Percentiles rank a stretch among this genome's conserved stretches.
Conservation (phyloP, 2,797 vertebrate genomes). For the Melanotaenia pygmaea region DNA sequence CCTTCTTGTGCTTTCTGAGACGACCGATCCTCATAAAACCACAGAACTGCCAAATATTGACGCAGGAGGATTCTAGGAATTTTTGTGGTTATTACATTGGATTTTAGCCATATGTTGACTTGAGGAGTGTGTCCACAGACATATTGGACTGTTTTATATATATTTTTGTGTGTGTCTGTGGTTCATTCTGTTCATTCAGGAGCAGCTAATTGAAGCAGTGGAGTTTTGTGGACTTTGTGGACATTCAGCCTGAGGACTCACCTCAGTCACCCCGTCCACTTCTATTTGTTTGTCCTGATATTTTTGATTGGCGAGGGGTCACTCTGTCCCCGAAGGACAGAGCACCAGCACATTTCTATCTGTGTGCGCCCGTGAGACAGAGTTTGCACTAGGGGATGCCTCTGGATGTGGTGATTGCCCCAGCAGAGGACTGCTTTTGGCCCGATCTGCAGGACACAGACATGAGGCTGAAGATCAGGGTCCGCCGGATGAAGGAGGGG, state of each 20-base stretch:
- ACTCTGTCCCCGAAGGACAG: slow-evolving; percentile 44
- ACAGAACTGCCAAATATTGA: slow-evolving; percentile 49
- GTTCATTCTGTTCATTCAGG: slow-evolving; percentile 35
- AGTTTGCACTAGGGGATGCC: slow-evolving; percentile 82
- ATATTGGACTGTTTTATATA: slow-evolving; percentile 60
- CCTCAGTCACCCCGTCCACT: slow-evolving; percentile 32
- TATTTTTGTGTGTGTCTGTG: slow-evolving; percentile 7
- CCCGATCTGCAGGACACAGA: slow-evolving; percentile 85
- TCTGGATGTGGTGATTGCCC: slow-evolving; percentile 88
- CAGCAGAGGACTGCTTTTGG: slow-evolving; percentile 88
- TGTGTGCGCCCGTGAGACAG: slow-evolving; percentile 21
- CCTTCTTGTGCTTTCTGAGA: slow-evolving; percentile 25
- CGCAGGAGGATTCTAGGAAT: slow-evolving; percentile 55
- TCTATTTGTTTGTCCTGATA: slow-evolving; percentile 44
- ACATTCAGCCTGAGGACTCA: slow-evolving; percentile 15
- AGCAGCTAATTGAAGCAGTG: slow-evolving; percentile 34
- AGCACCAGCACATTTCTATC: slow-evolving; percentile 38
- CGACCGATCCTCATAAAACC: slow-evolving; percentile 36
- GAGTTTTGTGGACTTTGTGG: slow-evolving; percentile 50
- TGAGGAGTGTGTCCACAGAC: slow-evolving; percentile 49
- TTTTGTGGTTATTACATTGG: slow-evolving; percentile 57
- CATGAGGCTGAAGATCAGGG: slow-evolving; percentile 94
- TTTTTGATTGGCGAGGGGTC: slow-evolving; percentile 23
- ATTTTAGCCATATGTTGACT: slow-evolving; percentile 51
- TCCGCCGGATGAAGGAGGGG: slow-evolving; percentile 90